phyloP scores from a whole-genome alignment of 23 tunicate species.

The Halocynthia aurantium region DNA sequence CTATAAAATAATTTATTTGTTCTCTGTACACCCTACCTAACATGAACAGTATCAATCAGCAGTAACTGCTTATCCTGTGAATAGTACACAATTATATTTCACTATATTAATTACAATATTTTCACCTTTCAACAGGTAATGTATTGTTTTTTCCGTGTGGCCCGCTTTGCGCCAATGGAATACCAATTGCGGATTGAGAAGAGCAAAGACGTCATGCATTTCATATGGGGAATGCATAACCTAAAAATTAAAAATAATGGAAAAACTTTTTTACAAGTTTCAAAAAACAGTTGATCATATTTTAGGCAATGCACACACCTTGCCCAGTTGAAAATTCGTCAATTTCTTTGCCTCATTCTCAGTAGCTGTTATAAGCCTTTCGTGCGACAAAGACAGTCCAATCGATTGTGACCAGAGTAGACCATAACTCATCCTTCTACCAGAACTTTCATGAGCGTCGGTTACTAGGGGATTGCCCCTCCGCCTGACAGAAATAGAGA shows the following conservation, averaged over 20 bases:
- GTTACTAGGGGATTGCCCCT: neutral
- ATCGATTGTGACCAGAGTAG: conserved; percentile 48
- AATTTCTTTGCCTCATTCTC: conserved; percentile 43
- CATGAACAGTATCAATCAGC: no score
- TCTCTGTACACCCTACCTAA: no score
- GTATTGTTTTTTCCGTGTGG: conserved; percentile 66
- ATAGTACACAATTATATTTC: neutral
- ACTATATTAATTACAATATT: neutral
- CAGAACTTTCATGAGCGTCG: neutral
- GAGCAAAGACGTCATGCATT: conserved; percentile 49
- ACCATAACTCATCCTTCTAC: conserved; percentile 35
- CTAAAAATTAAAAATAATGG: neutral
- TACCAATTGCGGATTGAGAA: conserved; percentile 58
- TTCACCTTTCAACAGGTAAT: conserved; percentile 53
- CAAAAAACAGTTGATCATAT: neutral
- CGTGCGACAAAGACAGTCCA: conserved; percentile 32
- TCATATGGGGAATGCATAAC: conserved; percentile 39
- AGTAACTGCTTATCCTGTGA: no score
- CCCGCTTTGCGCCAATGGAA: conserved; percentile 69
- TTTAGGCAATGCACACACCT: neutral
- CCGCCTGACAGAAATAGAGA: no score
- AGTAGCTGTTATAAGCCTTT: conserved; percentile 24
- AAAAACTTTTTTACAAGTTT: neutral
- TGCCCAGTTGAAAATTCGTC: conserved; percentile 10
- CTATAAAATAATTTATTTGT: no score